Evolutionary conservation across 2,888 invertebrate species (phyloP).

Genomic region (Ochropleura plecta): DNA sequence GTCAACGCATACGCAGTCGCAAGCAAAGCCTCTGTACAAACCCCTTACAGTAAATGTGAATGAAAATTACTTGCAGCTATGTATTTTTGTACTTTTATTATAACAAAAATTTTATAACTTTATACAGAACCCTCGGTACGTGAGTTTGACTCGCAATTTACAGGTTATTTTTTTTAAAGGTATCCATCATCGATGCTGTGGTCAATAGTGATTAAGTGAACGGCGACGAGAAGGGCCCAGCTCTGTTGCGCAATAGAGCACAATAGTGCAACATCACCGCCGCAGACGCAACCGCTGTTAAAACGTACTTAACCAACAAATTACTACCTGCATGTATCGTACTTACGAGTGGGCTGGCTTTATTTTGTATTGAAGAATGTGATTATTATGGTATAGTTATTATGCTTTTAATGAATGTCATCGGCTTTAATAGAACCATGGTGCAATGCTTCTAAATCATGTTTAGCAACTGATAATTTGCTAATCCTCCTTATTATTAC

Average conservation of each 20-base stretch:
- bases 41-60: no score
- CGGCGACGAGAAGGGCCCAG: conserved; percentile 53
- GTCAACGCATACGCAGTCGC: no score
- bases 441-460: neutral
- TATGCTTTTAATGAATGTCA: conserved; percentile 5
- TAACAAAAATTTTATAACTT: no score
- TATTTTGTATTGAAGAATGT: neutral
- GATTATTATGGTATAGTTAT: neutral
- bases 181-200: conserved; percentile 2
- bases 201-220: conserved; percentile 48
- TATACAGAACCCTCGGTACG: no score
- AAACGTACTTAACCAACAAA: conserved; percentile 25
- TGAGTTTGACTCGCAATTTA: no score
- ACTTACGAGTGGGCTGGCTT: neutral
- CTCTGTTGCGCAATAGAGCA: conserved; percentile 44
- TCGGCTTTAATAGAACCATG: neutral
- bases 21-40: no score
- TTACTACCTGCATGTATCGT: conserved; percentile 2
- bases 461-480: neutral
- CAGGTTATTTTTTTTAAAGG: neutral
- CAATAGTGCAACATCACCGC: conserved; percentile 24
- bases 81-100: no score
- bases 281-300: conserved; percentile 27
- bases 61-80: no score
- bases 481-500: neutral